A percentile compares a stretch with the other conserved stretches of the same genome.
phyloP scores from a whole-genome alignment of 1,140 invertebrate genomes.

The Prorops nasuta region DNA sequence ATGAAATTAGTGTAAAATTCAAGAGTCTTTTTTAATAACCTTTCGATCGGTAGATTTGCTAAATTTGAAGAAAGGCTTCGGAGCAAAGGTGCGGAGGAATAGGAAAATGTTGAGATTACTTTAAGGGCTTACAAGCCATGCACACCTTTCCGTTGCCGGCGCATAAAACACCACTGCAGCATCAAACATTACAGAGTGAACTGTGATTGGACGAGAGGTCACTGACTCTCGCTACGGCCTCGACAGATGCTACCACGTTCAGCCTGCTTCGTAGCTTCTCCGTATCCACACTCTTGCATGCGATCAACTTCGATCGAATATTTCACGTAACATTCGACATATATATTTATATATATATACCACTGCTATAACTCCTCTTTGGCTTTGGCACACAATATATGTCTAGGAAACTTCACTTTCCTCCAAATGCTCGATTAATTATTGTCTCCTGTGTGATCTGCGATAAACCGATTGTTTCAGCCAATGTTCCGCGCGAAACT shows the following conservation, averaged over 20 bases:
- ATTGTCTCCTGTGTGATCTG: too few relatives aligned
- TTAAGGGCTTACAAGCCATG: conserved; percentile 3
- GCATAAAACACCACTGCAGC: conserved; percentile 51
- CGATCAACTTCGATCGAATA: too few relatives aligned
- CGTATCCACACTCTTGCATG: conserved; percentile 17
- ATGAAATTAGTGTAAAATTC: not conserved
- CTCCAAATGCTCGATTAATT: too few relatives aligned
- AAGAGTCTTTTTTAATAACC: not conserved
- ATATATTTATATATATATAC: not conserved
- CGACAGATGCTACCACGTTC: conserved; percentile 7
- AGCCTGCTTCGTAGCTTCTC: conserved; percentile 10
- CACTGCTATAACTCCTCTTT: too few relatives aligned
- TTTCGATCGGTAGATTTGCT: not conserved
- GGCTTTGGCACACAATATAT: too few relatives aligned
- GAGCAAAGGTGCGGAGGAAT: not conserved
- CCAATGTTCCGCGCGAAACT: too few relatives aligned
- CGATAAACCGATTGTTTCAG: too few relatives aligned
- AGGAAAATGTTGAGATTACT: not conserved
- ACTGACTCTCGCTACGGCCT: conserved; percentile 37
- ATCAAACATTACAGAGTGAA: conserved; percentile 48
- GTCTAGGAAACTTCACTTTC: too few relatives aligned
- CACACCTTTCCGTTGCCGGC: conserved; percentile 48
- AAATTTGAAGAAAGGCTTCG: not conserved
- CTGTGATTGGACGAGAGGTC: conserved; percentile 40
- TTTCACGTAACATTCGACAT: too few relatives aligned